Evolutionary conservation across 2,113 vertebrate species (phyloP).

Genomic region (Lota lota): DNA sequence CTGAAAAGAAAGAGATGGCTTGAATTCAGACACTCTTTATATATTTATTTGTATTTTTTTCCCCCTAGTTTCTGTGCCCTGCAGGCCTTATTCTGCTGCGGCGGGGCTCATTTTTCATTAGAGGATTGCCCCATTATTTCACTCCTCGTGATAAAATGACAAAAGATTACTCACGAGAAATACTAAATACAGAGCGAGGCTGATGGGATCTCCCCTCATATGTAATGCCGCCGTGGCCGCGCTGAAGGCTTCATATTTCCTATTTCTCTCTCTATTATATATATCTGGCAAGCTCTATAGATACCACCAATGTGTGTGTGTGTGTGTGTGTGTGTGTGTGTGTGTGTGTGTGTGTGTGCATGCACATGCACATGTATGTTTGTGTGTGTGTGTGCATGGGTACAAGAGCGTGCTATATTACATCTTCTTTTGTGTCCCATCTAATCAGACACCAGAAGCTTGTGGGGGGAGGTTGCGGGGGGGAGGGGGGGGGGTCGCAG

Average conservation of each 20-base stretch:
- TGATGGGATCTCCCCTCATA: constrained; percentile 72
- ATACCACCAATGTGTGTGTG: constrained; percentile 26
- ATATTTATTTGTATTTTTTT: neutral
- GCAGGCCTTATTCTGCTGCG: constrained; percentile 42
- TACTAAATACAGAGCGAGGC: constrained; percentile 67
- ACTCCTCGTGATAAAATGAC: constrained; percentile 74
- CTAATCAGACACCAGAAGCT: constrained; percentile 51
- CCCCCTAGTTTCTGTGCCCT: constrained; percentile 42
- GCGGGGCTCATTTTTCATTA: constrained; percentile 67
- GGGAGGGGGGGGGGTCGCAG: constrained; percentile 17
- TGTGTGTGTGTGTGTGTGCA: neutral
- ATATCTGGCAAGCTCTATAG: constrained; percentile 58
- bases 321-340: constrained; percentile 2
- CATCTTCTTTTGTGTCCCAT: constrained; percentile 47
- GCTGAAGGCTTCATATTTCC: constrained; percentile 69
- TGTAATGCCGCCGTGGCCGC: constrained; percentile 52
- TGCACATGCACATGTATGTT: neutral
- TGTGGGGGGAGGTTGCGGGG: neutral
- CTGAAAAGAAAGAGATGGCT: no score
- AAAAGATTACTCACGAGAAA: constrained; percentile 74
- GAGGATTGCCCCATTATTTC: constrained; percentile 69
- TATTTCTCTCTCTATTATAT: constrained; percentile 69
- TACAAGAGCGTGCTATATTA: constrained; percentile 34
- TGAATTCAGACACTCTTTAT: no score
- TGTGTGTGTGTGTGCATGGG: constrained; percentile 11